These are phyloP conservation scores for Plebejus argus DNA, from an alignment of 2,888 invertebrate genomes.

Conservation along the genomic window DNA sequence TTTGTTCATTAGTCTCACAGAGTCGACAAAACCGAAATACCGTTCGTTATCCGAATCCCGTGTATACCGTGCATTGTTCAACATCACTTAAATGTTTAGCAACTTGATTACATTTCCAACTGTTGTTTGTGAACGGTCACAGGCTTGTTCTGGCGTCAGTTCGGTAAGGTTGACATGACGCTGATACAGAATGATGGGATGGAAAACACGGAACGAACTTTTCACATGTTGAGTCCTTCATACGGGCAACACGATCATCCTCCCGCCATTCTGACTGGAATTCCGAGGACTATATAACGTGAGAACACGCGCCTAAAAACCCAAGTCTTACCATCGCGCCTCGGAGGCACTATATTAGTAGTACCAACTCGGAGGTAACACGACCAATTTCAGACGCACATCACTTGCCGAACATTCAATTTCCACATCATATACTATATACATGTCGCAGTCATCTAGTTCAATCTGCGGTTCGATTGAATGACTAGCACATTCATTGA, in stretches of 20 bases:
- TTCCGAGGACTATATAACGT: not conserved
- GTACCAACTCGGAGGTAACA: not conserved
- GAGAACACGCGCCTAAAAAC: not conserved
- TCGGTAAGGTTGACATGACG: not conserved
- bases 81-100: not conserved
- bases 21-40: not conserved
- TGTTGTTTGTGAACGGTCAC: not conserved
- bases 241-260: not conserved
- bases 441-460: no score
- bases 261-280: not conserved
- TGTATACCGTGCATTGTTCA: not conserved
- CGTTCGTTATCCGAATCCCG: not conserved
- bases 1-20: constrained; percentile 3
- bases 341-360: no score
- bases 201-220: not conserved
- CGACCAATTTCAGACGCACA: not conserved
- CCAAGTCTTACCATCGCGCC: not conserved
- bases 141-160: no score
- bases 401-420: not conserved
- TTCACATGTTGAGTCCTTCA: no score
- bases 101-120: not conserved
- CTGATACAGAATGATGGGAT: not conserved
- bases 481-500: no score
- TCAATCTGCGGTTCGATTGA: no score
- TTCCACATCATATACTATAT: not conserved